Evolutionary conservation across 2,113 vertebrate genomes (phyloP).

Genomic region (Campylomormyrus numenius): DNA sequence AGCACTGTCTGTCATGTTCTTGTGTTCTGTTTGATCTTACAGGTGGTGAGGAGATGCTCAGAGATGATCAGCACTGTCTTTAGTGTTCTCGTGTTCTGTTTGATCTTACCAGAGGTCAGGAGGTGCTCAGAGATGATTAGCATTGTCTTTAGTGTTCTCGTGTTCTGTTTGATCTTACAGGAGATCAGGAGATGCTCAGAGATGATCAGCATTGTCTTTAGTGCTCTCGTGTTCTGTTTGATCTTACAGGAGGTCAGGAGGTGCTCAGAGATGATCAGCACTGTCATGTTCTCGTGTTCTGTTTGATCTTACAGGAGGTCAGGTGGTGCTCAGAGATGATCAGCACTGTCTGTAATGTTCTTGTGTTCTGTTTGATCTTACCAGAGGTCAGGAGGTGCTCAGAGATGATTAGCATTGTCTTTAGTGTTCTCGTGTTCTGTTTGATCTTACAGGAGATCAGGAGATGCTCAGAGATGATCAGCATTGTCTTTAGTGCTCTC

Average conservation of each 20-base stretch:
- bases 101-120: constrained; percentile 22
- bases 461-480: constrained; percentile 35
- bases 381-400: neutral
- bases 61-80: constrained; percentile 23
- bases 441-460: constrained; percentile 22
- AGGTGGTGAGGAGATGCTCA: neutral
- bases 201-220: constrained; percentile 37
- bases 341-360: constrained; percentile 18
- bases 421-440: neutral
- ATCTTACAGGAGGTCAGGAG: neutral
- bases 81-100: neutral
- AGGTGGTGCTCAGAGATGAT: constrained; percentile 34
- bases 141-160: constrained; percentile 23
- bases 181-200: constrained; percentile 29
- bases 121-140: constrained; percentile 37
- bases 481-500: constrained; percentile 24
- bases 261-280: too few relatives aligned
- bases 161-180: constrained; percentile 22
- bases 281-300: neutral
- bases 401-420: constrained; percentile 22
- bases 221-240: neutral
- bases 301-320: constrained; percentile 18
- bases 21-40: neutral
- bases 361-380: neutral
- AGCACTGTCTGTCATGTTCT: constrained; percentile 26